phyloP scores from a whole-genome alignment of 2,113 vertebrate species.

The Python bivittatus region DNA sequence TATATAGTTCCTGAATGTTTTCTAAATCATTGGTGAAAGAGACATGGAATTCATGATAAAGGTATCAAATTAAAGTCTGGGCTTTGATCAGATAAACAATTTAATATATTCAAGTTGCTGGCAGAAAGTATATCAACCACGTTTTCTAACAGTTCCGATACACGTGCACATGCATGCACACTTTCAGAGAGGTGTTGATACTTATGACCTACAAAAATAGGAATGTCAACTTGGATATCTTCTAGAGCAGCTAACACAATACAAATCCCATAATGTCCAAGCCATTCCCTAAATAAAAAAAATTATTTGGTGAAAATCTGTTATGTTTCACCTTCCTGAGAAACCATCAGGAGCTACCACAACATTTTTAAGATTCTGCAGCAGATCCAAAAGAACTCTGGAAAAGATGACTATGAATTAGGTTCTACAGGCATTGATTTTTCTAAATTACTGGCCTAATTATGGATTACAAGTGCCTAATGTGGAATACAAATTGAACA shows the following conservation, averaged over 20 bases:
- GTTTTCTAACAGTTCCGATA: neutral
- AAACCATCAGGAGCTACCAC: neutral
- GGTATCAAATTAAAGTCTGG: neutral
- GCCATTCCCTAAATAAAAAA: neutral
- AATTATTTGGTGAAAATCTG: neutral
- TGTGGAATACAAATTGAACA: no score
- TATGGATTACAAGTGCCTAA: no score
- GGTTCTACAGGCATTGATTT: no score
- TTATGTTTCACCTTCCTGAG: neutral
- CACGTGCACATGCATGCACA: neutral
- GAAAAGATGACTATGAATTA: no score
- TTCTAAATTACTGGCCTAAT: no score
- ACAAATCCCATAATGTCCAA: neutral
- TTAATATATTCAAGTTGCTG: neutral
- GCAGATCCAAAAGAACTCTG: no score
- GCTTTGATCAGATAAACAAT: neutral
- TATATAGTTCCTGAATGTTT: neutral
- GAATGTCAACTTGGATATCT: neutral
- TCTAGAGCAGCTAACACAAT: neutral
- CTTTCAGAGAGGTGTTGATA: neutral
- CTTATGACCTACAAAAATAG: neutral
- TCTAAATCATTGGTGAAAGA: neutral
- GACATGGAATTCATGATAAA: neutral
- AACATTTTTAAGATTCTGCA: neutral
- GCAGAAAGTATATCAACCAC: neutral